A percentile compares a stretch with the other conserved stretches of the same genome.
phyloP scores from a whole-genome alignment of 1,140 invertebrate species.

The Oncopeltus fasciatus region DNA sequence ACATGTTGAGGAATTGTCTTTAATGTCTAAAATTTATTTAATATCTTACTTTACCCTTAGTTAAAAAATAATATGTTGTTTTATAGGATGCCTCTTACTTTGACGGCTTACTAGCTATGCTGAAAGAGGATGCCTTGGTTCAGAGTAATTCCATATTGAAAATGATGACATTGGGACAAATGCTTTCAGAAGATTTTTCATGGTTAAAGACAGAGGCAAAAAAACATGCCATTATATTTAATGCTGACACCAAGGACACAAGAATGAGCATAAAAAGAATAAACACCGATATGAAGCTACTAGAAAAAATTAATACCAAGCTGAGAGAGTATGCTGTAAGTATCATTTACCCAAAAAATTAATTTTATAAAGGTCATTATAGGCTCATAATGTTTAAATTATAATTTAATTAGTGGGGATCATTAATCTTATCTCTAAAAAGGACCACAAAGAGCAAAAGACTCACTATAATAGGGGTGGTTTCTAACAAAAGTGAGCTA shows the following conservation, averaged over 20 bases:
- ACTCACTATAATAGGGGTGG: too few relatives aligned
- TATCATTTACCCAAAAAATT: background rate
- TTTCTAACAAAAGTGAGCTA: too few relatives aligned
- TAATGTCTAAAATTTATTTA: too few relatives aligned
- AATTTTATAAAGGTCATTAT: background rate
- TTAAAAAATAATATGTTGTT: too few relatives aligned
- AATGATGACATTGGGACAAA: background rate
- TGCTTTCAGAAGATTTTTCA: background rate
- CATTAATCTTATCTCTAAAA: too few relatives aligned
- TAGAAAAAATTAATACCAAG: background rate
- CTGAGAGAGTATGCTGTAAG: background rate
- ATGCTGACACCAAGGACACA: slow-evolving; percentile 10
- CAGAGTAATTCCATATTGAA: background rate
- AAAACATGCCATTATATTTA: background rate
- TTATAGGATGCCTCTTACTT: background rate
- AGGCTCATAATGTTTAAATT: background rate
- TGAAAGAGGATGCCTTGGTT: background rate
- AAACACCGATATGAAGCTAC: slow-evolving; percentile 13
- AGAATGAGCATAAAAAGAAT: slow-evolving; percentile 16
- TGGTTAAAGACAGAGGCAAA: background rate
- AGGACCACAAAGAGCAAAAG: too few relatives aligned
- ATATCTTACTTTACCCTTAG: too few relatives aligned
- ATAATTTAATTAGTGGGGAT: background rate
- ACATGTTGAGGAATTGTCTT: too few relatives aligned
- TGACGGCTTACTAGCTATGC: background rate